Percentiles rank a stretch among this genome's conserved stretches.
Evolutionary conservation across 1,140 invertebrate species (phyloP).

Genomic region (Leptopilina clavipes): DNA sequence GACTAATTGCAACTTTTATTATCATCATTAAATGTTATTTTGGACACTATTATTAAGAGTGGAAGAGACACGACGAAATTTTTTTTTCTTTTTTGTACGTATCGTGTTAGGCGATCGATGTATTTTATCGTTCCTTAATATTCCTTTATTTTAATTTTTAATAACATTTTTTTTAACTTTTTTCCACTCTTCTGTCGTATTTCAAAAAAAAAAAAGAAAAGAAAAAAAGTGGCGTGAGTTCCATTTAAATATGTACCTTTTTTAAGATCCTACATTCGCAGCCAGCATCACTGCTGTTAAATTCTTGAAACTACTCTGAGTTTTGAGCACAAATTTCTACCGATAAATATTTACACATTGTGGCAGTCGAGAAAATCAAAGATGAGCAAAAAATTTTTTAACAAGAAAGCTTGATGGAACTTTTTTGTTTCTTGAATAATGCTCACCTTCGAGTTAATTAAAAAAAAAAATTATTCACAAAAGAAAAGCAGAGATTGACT

Average conservation of each 20-base stretch:
- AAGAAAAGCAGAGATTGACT: conserved; percentile 20
- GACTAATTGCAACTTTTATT: conserved; percentile 36
- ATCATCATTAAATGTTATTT: conserved; percentile 51
- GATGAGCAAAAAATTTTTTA: neutral
- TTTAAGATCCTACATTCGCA: conserved; percentile 30
- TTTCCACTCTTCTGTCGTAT: conserved; percentile 57
- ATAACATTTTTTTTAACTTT: conserved; percentile 41
- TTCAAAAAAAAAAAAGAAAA: conserved; percentile 48
- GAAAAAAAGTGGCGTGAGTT: conserved; percentile 54
- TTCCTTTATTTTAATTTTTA: neutral
- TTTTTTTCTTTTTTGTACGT: conserved; percentile 55
- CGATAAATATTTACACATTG: conserved; percentile 35
- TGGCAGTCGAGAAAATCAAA: conserved; percentile 38
- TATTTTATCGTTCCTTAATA: neutral
- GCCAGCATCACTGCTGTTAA: conserved; percentile 16
- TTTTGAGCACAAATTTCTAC: conserved; percentile 23
- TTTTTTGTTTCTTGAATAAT: neutral
- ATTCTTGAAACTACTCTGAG: conserved; percentile 24
- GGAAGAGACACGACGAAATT: conserved; percentile 51
- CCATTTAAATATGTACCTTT: conserved; percentile 33
- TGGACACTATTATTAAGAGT: conserved; percentile 56
- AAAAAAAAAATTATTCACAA: neutral
- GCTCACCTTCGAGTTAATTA: neutral
- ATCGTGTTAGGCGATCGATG: conserved; percentile 30
- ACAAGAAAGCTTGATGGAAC: too few relatives aligned